Conservation (phyloP, 2,113 vertebrate species). For the Origma solitaria region DNA sequence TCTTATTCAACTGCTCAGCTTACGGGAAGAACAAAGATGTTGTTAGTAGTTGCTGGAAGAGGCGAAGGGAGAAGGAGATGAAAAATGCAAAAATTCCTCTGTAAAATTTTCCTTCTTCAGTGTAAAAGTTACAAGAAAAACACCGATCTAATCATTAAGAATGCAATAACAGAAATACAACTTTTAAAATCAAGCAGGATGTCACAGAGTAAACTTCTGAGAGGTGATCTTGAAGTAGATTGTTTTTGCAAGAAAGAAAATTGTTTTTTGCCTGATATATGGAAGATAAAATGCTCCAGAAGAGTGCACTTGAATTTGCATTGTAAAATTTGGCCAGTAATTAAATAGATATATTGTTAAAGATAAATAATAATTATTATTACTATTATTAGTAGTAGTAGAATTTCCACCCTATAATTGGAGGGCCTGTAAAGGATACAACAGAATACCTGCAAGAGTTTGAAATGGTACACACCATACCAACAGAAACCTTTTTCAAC, state of each 20-base stretch:
- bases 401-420: background rate
- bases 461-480: background rate
- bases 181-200: background rate
- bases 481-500: background rate
- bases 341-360: background rate
- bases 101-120: background rate
- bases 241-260: background rate
- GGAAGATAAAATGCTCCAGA: background rate
- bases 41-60: background rate
- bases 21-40: background rate
- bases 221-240: background rate
- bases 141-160: background rate
- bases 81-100: background rate
- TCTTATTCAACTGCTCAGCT: background rate
- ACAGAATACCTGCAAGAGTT: background rate
- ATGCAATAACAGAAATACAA: background rate
- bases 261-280: background rate
- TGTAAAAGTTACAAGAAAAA: background rate
- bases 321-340: background rate
- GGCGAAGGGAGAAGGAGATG: background rate
- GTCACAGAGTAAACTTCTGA: background rate
- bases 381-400: fast-evolving
- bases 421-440: background rate
- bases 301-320: background rate
- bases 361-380: background rate